phyloP scores from a whole-genome alignment of 2,888 invertebrate species.

The Germaria angustata region DNA sequence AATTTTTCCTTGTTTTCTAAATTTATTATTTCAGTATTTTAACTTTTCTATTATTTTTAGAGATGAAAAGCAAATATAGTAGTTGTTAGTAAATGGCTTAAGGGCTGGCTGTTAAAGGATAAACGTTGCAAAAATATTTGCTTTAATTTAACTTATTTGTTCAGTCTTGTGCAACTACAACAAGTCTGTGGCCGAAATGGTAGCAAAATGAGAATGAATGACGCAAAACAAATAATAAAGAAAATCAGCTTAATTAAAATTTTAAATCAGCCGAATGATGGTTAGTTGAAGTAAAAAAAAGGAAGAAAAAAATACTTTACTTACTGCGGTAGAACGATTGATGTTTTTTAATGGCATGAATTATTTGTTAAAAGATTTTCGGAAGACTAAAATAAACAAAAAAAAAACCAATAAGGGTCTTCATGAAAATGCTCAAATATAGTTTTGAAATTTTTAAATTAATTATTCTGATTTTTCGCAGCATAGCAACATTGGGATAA shows the following conservation, averaged over 20 bases:
- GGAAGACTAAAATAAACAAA: no score
- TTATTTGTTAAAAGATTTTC: no score
- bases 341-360: not conserved
- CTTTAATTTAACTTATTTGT: conserved; percentile 48
- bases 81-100: conserved; percentile 25
- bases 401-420: no score
- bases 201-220: not conserved
- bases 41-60: conserved; percentile 41
- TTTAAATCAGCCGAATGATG: conserved; percentile 28
- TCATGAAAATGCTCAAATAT: no score
- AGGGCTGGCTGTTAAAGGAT: conserved; percentile 2
- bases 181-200: not conserved
- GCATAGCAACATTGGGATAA: no score
- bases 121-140: conserved; percentile 49
- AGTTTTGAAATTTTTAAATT: no score
- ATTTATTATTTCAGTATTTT: conserved; percentile 4
- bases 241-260: conserved; percentile 40
- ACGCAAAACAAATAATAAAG: conserved; percentile 5
- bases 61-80: conserved; percentile 46
- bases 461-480: no score
- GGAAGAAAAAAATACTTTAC: not conserved
- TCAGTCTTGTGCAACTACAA: conserved; percentile 20
- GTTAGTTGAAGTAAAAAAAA: not conserved
- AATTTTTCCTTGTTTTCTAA: not conserved
- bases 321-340: not conserved